Evolutionary conservation across 2,797 vertebrate species (phyloP).

Genomic region (Euphonia xanthogaster): DNA sequence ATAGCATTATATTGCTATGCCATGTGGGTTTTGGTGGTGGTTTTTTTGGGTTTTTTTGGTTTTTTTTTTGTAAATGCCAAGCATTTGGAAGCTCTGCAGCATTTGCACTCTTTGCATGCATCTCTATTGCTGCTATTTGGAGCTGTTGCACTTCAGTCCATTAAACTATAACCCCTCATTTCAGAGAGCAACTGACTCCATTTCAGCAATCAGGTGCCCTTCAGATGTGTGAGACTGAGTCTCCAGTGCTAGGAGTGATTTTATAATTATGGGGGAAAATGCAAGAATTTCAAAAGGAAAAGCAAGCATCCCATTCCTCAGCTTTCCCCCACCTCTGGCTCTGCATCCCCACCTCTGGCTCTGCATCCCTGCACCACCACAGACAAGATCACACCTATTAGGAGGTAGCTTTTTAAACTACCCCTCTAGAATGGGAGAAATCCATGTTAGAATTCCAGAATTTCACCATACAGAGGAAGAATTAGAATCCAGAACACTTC

Average conservation of each 20-base stretch:
- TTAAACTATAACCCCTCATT: neutral
- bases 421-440: neutral
- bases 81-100: conserved; percentile 23
- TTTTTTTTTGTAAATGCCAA: neutral
- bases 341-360: neutral
- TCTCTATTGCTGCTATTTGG: neutral
- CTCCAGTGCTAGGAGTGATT: neutral
- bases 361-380: neutral
- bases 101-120: neutral
- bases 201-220: neutral
- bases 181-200: neutral
- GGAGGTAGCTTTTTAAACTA: neutral
- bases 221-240: neutral
- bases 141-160: neutral
- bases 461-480: neutral
- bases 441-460: neutral
- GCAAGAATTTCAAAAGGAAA: neutral
- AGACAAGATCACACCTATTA: neutral
- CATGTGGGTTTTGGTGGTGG: neutral
- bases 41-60: neutral
- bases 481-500: neutral
- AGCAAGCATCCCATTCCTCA: neutral
- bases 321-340: neutral
- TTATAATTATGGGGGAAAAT: neutral
- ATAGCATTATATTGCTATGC: neutral